Conservation (phyloP, 2,113 vertebrate species). For the Synchiropus splendidus region DNA sequence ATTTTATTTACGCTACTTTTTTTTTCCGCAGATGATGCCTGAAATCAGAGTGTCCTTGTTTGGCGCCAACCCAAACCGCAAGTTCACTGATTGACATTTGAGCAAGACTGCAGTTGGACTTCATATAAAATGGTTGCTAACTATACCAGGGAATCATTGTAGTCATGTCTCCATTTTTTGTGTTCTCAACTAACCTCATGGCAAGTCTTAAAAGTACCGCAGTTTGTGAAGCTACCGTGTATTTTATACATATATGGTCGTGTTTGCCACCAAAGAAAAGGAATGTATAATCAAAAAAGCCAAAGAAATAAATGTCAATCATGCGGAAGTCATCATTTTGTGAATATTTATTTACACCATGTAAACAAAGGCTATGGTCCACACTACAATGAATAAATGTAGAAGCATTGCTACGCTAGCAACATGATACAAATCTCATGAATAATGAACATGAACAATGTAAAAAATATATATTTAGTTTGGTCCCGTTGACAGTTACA, state of each 20-base stretch:
- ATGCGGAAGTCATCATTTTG: constrained; percentile 15
- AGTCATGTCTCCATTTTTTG: too few species aligned
- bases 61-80: constrained; percentile 87
- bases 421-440: constrained; percentile 21
- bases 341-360: constrained; percentile 57
- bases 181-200: too few species aligned
- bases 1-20: background rate
- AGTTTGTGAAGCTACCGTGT: too few species aligned
- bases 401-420: constrained; percentile 19
- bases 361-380: constrained; percentile 37
- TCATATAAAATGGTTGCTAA: constrained; percentile 13
- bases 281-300: constrained; percentile 1
- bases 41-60: constrained; percentile 85
- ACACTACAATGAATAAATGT: constrained; percentile 28
- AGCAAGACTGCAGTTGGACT: background rate
- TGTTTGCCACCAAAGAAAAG: too few species aligned
- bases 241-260: too few species aligned
- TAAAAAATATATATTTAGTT: constrained; percentile 17
- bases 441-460: constrained; percentile 47
- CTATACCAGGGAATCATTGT: background rate
- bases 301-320: constrained; percentile 38
- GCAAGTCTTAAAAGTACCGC: too few species aligned
- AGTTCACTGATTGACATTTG: constrained; percentile 78
- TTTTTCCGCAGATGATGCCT: constrained; percentile 85
- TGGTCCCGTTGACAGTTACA: too few species aligned